Percentiles rank a stretch among this genome's conserved stretches.
Conservation (phyloP, 2,888 invertebrate species). For the Tachina lurida region DNA sequence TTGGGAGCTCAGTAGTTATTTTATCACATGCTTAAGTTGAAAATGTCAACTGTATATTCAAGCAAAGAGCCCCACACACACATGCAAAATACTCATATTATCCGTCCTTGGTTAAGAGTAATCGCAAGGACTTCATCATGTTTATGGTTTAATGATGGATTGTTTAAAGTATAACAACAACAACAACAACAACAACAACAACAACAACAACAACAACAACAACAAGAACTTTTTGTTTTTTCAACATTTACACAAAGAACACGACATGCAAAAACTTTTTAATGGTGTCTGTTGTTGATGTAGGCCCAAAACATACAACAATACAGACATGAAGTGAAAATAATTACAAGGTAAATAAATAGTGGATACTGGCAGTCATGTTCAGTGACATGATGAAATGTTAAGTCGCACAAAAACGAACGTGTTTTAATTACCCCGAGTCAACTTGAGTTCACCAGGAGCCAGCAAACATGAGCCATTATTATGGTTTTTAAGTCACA, state of each 20-base stretch:
- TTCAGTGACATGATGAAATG: constrained; percentile 3
- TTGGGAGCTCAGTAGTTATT: constrained; percentile 21
- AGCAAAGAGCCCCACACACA: background rate
- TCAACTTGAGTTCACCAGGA: constrained; percentile 17
- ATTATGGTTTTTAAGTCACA: background rate
- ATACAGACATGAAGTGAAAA: background rate
- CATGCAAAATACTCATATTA: background rate
- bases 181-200: background rate
- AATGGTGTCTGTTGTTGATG: constrained; percentile 18
- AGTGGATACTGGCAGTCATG: background rate
- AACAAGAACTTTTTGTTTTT: background rate
- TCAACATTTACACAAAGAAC: background rate
- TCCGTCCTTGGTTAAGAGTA: background rate
- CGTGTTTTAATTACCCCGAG: constrained; percentile 23
- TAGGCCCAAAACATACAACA: background rate
- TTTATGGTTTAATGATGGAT: constrained; percentile 46
- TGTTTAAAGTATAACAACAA: constrained; percentile 32
- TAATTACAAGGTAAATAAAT: constrained; percentile 9
- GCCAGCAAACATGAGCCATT: background rate
- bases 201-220: constrained; percentile 16
- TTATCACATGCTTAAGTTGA: constrained; percentile 24
- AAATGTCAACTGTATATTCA: constrained; percentile 11
- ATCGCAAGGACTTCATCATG: constrained; percentile 24
- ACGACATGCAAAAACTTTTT: background rate
- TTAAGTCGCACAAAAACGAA: background rate